Conservation (phyloP, 1,140 invertebrate species). For the Branchinecta lynchi region DNA sequence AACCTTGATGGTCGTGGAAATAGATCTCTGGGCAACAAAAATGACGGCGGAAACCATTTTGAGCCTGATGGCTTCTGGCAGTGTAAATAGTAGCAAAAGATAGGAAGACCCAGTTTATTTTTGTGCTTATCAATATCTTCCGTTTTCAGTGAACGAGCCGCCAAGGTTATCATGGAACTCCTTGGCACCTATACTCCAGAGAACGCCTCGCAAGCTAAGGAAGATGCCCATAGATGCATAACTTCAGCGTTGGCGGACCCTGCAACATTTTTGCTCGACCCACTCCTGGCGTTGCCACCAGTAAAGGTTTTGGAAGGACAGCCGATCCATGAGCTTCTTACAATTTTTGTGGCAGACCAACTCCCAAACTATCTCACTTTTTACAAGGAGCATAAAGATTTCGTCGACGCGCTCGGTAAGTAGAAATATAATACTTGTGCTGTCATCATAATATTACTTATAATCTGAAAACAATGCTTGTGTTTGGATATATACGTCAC, state of each 20-base stretch:
- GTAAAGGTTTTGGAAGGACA: constrained; percentile 55
- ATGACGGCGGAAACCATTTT: too few species aligned
- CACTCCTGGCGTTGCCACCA: constrained; percentile 78
- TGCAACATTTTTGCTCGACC: constrained; percentile 84
- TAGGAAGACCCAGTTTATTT: neutral
- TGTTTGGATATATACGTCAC: too few species aligned
- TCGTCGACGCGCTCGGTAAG: constrained; percentile 67
- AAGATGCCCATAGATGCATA: constrained; percentile 93
- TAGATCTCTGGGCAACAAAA: too few species aligned
- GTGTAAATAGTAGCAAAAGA: neutral
- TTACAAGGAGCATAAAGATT: constrained; percentile 82
- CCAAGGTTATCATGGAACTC: constrained; percentile 91
- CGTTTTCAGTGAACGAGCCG: constrained; percentile 60
- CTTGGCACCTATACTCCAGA: constrained; percentile 89
- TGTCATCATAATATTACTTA: too few species aligned
- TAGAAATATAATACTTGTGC: too few species aligned
- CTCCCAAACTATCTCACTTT: constrained; percentile 75
- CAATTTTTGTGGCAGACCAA: constrained; percentile 89
- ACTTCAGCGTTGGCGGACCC: constrained; percentile 85
- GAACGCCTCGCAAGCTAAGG: constrained; percentile 85
- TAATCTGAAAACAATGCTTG: too few species aligned
- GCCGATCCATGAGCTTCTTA: constrained; percentile 85
- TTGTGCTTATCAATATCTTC: constrained; percentile 18
- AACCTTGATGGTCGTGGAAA: too few species aligned
- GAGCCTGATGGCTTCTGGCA: neutral